These are phyloP conservation scores for Esperia sulphurella DNA, from an alignment of 2,888 invertebrate genomes.

Conservation along the genomic window DNA sequence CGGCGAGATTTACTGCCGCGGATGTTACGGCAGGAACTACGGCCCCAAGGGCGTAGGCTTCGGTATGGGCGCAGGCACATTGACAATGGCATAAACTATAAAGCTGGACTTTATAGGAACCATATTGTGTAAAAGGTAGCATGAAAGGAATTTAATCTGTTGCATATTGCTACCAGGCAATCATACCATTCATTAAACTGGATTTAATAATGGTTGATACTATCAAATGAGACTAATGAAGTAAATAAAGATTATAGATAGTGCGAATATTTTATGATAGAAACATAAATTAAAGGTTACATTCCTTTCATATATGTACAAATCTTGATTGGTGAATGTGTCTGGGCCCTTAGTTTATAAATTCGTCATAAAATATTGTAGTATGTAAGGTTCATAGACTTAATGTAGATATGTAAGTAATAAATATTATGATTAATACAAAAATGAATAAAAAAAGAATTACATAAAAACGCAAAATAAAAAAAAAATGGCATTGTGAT, in stretches of 20 bases:
- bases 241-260: slow-evolving; percentile 36
- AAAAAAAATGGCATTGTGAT: slow-evolving; percentile 67
- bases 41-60: slow-evolving; percentile 94
- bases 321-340: slow-evolving; percentile 69
- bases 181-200: slow-evolving; percentile 77
- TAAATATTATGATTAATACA: slow-evolving; percentile 32
- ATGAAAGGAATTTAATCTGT: slow-evolving; percentile 67
- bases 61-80: slow-evolving; percentile 93
- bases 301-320: slow-evolving; percentile 76
- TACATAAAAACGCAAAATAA: slow-evolving; percentile 28
- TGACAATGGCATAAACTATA: slow-evolving; percentile 88
- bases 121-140: slow-evolving; percentile 52
- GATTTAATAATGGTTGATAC: slow-evolving; percentile 77
- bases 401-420: slow-evolving; percentile 55
- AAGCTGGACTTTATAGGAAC: slow-evolving; percentile 71
- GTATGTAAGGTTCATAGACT: slow-evolving; percentile 61
- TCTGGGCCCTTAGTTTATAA: slow-evolving; percentile 78
- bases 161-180: slow-evolving; percentile 55
- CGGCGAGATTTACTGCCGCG: slow-evolving; percentile 95
- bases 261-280: slow-evolving; percentile 68
- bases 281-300: slow-evolving; percentile 78
- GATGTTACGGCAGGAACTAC: slow-evolving; percentile 92
- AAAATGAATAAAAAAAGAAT: slow-evolving; percentile 31
- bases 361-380: slow-evolving; percentile 75
- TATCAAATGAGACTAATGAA: slow-evolving; percentile 66